Evolutionary conservation across 2,797 vertebrate species (phyloP).

Genomic region (Notamacropus eugenii): DNA sequence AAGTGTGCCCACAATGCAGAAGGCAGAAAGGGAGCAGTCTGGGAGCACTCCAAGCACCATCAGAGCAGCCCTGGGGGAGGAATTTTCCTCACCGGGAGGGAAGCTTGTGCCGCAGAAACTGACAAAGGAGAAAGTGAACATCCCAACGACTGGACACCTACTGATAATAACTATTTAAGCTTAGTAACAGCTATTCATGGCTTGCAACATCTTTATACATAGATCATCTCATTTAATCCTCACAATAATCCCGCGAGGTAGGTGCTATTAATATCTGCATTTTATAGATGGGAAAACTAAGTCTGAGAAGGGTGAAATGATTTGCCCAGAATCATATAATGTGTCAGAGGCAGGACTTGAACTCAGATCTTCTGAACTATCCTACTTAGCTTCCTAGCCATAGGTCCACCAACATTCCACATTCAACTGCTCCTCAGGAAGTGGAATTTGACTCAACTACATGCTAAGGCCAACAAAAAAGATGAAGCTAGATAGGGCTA

Average conservation of each 20-base stretch:
- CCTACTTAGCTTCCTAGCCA: neutral
- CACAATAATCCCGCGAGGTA: neutral
- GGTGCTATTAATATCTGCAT: neutral
- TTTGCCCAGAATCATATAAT: neutral
- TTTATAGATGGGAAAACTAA: neutral
- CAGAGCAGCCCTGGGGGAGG: neutral
- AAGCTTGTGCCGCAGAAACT: neutral
- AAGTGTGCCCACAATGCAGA: neutral
- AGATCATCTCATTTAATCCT: neutral
- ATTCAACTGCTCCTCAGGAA: neutral
- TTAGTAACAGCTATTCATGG: neutral
- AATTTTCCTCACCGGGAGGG: neutral
- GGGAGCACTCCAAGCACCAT: fast-evolving
- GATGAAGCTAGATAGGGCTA: neutral
- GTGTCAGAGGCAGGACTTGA: neutral
- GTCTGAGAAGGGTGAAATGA: neutral
- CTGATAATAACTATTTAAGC: neutral
- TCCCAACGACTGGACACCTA: fast-evolving
- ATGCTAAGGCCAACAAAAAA: neutral
- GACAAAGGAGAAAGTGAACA: neutral
- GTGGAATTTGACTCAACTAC: neutral
- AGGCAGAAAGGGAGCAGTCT: neutral
- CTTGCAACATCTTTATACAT: neutral
- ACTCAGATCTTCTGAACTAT: neutral
- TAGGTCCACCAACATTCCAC: neutral